Percentiles rank a stretch among this genome's conserved stretches.
phyloP scores from a whole-genome alignment of 2,113 vertebrate species.

The Aptenodytes forsteri region DNA sequence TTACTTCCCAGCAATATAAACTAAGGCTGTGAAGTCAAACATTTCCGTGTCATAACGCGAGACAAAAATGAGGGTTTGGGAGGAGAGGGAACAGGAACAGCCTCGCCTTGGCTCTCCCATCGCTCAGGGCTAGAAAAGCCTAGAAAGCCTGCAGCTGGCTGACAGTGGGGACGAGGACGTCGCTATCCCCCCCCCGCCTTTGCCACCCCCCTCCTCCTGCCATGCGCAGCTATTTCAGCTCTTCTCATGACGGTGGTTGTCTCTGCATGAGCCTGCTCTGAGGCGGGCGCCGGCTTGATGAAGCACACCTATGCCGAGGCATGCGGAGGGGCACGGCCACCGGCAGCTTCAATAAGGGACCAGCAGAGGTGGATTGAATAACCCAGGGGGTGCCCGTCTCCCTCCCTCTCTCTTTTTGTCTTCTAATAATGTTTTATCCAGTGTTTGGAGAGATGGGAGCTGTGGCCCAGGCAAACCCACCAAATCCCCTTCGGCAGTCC shows the following conservation, averaged over 20 bases:
- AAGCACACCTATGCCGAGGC: background rate
- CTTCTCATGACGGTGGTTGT: accelerated
- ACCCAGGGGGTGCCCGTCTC: background rate
- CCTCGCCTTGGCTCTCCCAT: background rate
- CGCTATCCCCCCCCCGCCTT: background rate
- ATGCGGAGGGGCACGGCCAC: background rate
- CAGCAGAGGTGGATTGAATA: background rate
- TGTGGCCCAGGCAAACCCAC: background rate
- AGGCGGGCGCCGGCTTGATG: background rate
- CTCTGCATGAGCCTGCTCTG: background rate
- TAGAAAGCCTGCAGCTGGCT: background rate
- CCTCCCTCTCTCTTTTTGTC: background rate
- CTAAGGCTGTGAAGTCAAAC: slow-evolving; percentile 42
- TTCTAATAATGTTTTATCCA: background rate
- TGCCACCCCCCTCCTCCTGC: background rate
- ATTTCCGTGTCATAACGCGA: background rate
- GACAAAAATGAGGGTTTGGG: background rate
- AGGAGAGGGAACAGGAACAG: background rate
- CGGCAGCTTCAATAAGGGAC: background rate
- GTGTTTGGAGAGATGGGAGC: background rate
- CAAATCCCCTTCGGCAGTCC: background rate
- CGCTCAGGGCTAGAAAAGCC: accelerated
- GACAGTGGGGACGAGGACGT: accelerated
- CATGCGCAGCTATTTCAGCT: background rate
- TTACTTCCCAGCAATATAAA: slow-evolving; percentile 28